Evolutionary conservation across 2,888 invertebrate genomes (phyloP).

Genomic region (Protophormia terraenovae): DNA sequence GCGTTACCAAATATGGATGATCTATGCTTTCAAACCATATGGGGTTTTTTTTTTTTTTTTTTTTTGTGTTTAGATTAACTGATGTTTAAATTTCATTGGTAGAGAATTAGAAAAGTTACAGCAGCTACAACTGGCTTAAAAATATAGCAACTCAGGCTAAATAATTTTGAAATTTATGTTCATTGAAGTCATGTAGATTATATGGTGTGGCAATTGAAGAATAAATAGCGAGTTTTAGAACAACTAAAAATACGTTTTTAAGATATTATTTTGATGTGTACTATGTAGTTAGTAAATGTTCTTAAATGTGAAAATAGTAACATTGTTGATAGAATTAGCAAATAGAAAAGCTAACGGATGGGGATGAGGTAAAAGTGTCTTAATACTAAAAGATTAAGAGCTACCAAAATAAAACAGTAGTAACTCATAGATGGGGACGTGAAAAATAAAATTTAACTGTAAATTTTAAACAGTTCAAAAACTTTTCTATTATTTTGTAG

Average conservation of each 20-base stretch:
- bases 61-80: slow-evolving; percentile 43
- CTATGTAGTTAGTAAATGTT: background rate
- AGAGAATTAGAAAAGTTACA: background rate
- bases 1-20: slow-evolving; percentile 66
- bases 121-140: background rate
- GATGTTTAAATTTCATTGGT: slow-evolving; percentile 40
- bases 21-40: slow-evolving; percentile 52
- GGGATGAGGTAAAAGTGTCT: background rate
- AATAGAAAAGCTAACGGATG: background rate
- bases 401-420: background rate
- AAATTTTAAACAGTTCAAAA: too few species aligned
- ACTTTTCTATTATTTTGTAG: too few species aligned
- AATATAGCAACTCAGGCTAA: slow-evolving; percentile 28
- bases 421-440: background rate
- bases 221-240: background rate
- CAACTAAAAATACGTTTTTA: background rate
- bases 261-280: slow-evolving; percentile 11
- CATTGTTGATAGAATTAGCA: background rate
- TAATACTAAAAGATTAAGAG: background rate
- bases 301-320: background rate
- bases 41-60: too few species aligned
- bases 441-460: too few species aligned
- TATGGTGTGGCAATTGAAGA: slow-evolving; percentile 1
- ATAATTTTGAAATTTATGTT: slow-evolving; percentile 56
- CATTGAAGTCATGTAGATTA: slow-evolving; percentile 46